phyloP scores from a whole-genome alignment of 2,888 invertebrate species.

The Melanophora roralis region DNA sequence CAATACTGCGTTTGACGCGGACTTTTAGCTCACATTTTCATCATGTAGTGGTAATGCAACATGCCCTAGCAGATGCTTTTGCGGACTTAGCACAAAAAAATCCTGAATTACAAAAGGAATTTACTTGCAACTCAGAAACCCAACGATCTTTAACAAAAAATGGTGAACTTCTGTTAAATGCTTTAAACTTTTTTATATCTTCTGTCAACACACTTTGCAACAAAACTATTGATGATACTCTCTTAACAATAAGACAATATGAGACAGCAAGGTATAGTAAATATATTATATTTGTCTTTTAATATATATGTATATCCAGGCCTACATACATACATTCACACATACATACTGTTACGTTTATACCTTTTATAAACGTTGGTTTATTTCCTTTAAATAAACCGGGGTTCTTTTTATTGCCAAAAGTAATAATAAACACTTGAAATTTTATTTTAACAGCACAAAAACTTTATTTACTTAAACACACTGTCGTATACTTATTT shows the following conservation, averaged over 20 bases:
- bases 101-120: constrained; percentile 95
- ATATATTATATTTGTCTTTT: background rate
- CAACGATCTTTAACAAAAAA: constrained; percentile 95
- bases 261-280: constrained; percentile 80
- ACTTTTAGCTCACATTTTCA: constrained; percentile 93
- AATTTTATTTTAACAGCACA: no score
- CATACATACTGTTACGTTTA: background rate
- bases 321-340: background rate
- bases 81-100: constrained; percentile 97
- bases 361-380: no score
- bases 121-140: constrained; percentile 96
- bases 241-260: constrained; percentile 82
- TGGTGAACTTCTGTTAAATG: constrained; percentile 93
- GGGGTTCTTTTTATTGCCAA: no score
- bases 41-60: constrained; percentile 90
- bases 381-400: no score
- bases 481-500: no score
- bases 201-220: constrained; percentile 97
- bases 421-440: no score
- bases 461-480: no score
- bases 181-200: constrained; percentile 97
- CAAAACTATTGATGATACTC: constrained; percentile 97
- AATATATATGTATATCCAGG: background rate
- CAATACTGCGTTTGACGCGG: constrained; percentile 89
- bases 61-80: constrained; percentile 94